These are phyloP conservation scores for Cheilosia vulpina DNA, from an alignment of 2,888 invertebrate genomes.

Conservation along the genomic window DNA sequence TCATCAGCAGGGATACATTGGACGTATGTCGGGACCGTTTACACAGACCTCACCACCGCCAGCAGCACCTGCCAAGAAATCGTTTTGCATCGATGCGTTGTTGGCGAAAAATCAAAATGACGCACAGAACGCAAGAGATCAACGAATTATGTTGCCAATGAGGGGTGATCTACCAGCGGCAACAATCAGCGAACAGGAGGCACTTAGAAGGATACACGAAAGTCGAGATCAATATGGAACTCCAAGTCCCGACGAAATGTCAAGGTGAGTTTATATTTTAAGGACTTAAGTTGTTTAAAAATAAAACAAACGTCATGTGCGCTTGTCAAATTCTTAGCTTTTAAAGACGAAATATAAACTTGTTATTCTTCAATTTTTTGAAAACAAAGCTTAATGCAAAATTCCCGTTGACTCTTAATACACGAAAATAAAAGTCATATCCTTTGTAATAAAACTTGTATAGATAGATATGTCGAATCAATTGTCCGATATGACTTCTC, in stretches of 20 bases:
- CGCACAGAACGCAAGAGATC: conserved; percentile 78
- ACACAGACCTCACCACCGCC: conserved; percentile 68
- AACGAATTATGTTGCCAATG: conserved; percentile 62
- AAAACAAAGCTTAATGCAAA: too few species aligned
- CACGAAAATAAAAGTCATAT: too few species aligned
- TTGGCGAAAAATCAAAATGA: conserved; percentile 86
- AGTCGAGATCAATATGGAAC: conserved; percentile 81
- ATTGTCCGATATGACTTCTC: too few species aligned
- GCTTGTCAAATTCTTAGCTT: neutral
- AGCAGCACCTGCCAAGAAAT: conserved; percentile 85
- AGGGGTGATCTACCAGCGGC: conserved; percentile 76
- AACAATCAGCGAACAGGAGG: conserved; percentile 82
- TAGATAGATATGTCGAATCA: too few species aligned
- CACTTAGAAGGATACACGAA: conserved; percentile 82
- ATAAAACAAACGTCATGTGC: neutral
- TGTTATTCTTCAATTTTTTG: too few species aligned
- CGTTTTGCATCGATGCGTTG: conserved; percentile 95
- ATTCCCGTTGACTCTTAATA: too few species aligned
- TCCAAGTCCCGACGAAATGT: conserved; percentile 84
- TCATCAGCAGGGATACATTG: conserved; percentile 60
- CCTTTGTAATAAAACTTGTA: too few species aligned
- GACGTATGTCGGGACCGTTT: conserved; percentile 60
- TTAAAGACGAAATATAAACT: too few species aligned
- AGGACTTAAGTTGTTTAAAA: neutral
- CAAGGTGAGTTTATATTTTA: conserved; percentile 79